A percentile compares a stretch with the other conserved stretches of the same genome.
phyloP scores from a whole-genome alignment of 2,113 vertebrate species.

The Plectropomus leopardus region DNA sequence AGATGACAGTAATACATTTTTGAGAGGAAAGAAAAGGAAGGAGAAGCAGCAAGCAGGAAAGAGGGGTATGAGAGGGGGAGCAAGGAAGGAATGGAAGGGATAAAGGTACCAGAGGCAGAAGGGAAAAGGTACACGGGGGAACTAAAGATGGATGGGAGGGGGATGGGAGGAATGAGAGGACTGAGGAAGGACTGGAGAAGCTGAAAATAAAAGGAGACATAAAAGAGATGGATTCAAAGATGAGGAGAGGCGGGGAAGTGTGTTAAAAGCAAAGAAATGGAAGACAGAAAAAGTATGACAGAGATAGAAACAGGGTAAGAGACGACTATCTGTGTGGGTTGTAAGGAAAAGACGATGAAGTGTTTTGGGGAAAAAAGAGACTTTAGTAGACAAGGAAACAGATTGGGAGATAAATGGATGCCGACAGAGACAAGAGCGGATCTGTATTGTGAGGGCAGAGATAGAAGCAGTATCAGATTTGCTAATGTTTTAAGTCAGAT shows the following conservation, averaged over 20 bases:
- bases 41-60: background rate
- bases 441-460: constrained; percentile 42
- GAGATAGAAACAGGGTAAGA: constrained; percentile 24
- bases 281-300: constrained; percentile 43
- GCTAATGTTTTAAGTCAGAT: constrained; percentile 45
- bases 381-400: constrained; percentile 30
- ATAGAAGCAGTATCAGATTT: constrained; percentile 42
- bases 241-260: constrained; percentile 19
- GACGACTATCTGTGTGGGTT: constrained; percentile 47
- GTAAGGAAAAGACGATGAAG: constrained; percentile 6
- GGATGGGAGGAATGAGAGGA: background rate
- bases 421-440: constrained; percentile 26
- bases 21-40: constrained; percentile 14
- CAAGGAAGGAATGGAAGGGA: background rate
- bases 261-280: constrained; percentile 19
- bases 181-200: constrained; percentile 4
- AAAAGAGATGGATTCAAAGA: constrained; percentile 43
- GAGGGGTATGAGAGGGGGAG: background rate
- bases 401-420: constrained; percentile 54
- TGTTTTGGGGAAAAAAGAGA: background rate
- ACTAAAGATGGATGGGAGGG: constrained; percentile 1
- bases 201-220: constrained; percentile 36
- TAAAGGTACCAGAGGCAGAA: background rate
- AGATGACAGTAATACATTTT: constrained; percentile 76
- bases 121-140: constrained; percentile 17